Evolutionary conservation across 2,113 vertebrate species (phyloP).

Genomic region (Zosterops lateralis): DNA sequence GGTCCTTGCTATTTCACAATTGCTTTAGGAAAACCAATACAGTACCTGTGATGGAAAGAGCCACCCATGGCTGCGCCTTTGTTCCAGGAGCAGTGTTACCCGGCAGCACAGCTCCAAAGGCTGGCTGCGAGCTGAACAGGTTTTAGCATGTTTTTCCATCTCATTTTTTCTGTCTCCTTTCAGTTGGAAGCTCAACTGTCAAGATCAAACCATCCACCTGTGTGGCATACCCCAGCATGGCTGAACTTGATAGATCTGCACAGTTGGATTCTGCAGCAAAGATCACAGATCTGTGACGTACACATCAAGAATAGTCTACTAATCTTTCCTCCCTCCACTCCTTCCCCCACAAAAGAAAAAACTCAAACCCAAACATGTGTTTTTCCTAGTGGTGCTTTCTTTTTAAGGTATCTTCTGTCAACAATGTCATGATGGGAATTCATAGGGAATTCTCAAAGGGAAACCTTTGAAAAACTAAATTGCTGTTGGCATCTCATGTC

Average conservation of each 20-base stretch:
- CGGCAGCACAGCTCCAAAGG: slow-evolving; percentile 12
- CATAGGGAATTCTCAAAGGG: not conserved
- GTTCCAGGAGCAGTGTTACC: not conserved
- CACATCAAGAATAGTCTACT: slow-evolving; percentile 15
- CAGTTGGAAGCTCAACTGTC: slow-evolving; percentile 58
- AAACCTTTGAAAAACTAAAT: slow-evolving; percentile 2
- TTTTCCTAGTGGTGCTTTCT: slow-evolving; percentile 30
- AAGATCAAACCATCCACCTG: slow-evolving; percentile 70
- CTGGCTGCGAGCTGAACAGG: slow-evolving; percentile 31
- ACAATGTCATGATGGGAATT: slow-evolving; percentile 15
- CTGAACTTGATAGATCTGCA: slow-evolving; percentile 64
- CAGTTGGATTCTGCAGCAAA: slow-evolving; percentile 59
- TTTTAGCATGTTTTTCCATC: slow-evolving; percentile 54
- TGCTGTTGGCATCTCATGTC: not conserved
- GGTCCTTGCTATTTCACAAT: not conserved
- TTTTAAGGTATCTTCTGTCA: slow-evolving; percentile 41
- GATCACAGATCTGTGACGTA: slow-evolving; percentile 12
- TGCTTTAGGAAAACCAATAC: not conserved
- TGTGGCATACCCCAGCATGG: slow-evolving; percentile 66
- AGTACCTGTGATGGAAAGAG: not conserved
- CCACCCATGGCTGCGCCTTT: not conserved
- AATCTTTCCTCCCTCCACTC: slow-evolving; percentile 2
- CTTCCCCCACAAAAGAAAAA: not conserved
- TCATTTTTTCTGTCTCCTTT: slow-evolving; percentile 58
- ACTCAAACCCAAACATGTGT: slow-evolving; percentile 2